Evolutionary conservation across 1,140 invertebrate genomes (phyloP).

Genomic region (Rhyzopertha dominica): DNA sequence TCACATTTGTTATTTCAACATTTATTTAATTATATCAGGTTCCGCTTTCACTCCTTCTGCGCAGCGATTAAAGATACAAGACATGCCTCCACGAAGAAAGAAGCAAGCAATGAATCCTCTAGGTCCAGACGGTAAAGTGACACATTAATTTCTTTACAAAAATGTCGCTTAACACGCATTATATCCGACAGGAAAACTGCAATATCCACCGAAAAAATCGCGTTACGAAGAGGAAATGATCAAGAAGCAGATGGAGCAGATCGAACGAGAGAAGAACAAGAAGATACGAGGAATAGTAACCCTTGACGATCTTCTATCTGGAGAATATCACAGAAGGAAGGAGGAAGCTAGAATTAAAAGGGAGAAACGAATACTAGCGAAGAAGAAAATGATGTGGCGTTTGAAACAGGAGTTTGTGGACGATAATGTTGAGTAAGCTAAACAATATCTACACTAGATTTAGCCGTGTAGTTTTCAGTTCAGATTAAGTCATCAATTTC

Average conservation of each 20-base stretch:
- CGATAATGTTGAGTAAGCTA: too few species aligned
- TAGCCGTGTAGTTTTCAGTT: too few species aligned
- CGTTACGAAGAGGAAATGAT: constrained; percentile 32
- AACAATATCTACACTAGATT: too few species aligned
- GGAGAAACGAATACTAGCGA: constrained; percentile 41
- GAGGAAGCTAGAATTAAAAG: constrained; percentile 46
- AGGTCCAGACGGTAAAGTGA: constrained; percentile 37
- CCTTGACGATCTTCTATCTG: constrained; percentile 52
- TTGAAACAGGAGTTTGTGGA: too few species aligned
- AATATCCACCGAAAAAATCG: constrained; percentile 46
- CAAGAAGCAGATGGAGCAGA: constrained; percentile 33
- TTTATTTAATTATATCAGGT: constrained; percentile 25
- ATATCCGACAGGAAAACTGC: constrained; percentile 45
- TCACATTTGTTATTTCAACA: neutral
- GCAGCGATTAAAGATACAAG: constrained; percentile 49
- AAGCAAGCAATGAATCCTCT: constrained; percentile 31
- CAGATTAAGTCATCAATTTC: too few species aligned
- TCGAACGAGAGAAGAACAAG: constrained; percentile 20
- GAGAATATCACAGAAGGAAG: constrained; percentile 49
- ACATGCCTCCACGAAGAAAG: constrained; percentile 47
- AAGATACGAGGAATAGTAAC: constrained; percentile 46
- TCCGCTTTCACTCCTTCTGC: constrained; percentile 52
- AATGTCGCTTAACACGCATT: constrained; percentile 9
- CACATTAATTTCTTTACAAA: constrained; percentile 8
- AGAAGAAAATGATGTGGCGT: constrained; percentile 22